Evolutionary conservation across 2,113 vertebrate species (phyloP), one percentile per base, ranked within the genome.

Genomic region (Leptodactylus fuscus): DNA sequence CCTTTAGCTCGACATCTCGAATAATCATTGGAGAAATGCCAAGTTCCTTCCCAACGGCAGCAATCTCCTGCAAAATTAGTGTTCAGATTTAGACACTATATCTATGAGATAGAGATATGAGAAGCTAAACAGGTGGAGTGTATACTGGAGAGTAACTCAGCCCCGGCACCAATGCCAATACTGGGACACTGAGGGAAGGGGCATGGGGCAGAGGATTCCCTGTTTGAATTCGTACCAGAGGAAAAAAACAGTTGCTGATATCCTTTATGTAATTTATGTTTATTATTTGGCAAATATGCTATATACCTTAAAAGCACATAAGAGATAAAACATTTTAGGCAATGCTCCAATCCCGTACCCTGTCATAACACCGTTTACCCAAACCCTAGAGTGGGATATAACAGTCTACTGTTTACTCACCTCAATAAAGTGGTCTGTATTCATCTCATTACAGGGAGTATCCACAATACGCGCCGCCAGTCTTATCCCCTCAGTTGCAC

Each of bases 391-490:
- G 46, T 6, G 1, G 55, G 9, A 9, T 58, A 10, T 10, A n/a
- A n/a, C 55, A 58, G 20, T 55, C 22, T n/a, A 4, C 51, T n/a
- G 6, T 8, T 0, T 4, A 60, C 55, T 2, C 12, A 96, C 98
- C 92, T 97, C 95, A 4, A 99, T 91, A 90, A 99, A 99, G 87
- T 86, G 91, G 77, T 46, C 53, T n/a, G 53, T 55, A 5, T 55
- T 55, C 53, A 99, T 99, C 94, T 98, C 96, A 1, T 90, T 99
- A 92, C 98, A 99, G 0, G 98, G 98, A 0, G 96, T 97, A 92
- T 99, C 98, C 90, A 99, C 98, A 2, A 99, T 98, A 12, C 62
- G 98, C 60, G 98, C 98, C 0, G 98, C 97, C 91, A 99, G 90
- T 22, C 97, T 93, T 48, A 99, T 94, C 0, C 97, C 97, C 8